A percentile compares a stretch with the other conserved stretches of the same genome.
Conservation (phyloP, 2,888 invertebrate species). For the Agrenia bidenticulata region DNA sequence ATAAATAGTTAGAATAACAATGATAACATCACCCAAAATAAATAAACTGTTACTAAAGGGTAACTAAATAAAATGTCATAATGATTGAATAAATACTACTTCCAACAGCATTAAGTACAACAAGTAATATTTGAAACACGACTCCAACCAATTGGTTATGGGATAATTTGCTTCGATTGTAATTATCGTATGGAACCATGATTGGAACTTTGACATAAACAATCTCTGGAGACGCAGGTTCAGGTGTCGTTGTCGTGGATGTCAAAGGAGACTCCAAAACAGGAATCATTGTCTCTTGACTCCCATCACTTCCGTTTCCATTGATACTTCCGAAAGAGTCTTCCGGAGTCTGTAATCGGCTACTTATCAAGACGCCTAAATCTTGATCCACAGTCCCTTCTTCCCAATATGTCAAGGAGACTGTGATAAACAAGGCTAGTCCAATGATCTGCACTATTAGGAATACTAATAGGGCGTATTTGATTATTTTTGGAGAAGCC, state of each 20-base stretch:
- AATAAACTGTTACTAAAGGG: conserved; percentile 14
- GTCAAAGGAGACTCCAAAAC: conserved; percentile 15
- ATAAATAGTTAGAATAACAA: too few species aligned
- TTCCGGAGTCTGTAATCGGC: background rate
- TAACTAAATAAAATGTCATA: conserved; percentile 16
- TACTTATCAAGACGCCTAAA: background rate
- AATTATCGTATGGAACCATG: background rate
- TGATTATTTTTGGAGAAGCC: conserved; percentile 30
- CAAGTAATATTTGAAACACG: conserved; percentile 36
- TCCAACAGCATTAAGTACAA: conserved; percentile 29
- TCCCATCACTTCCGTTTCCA: background rate
- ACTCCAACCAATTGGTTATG: conserved; percentile 34
- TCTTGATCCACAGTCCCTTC: background rate
- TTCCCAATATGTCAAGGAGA: conserved; percentile 23
- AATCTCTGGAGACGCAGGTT: background rate
- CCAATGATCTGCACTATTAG: conserved; percentile 33
- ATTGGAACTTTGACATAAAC: background rate
- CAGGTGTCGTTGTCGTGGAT: conserved; percentile 19
- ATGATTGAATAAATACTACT: conserved; percentile 30
- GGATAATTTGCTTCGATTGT: conserved; percentile 19
- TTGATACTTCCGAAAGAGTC: background rate
- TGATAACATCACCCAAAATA: too few species aligned
- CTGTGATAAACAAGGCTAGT: conserved; percentile 28
- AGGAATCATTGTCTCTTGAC: background rate
- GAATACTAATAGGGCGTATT: conserved; percentile 33